Evolutionary conservation across 2,113 vertebrate genomes (phyloP), one percentile per base, ranked within the genome.

Genomic region (Taxidea taxus): DNA sequence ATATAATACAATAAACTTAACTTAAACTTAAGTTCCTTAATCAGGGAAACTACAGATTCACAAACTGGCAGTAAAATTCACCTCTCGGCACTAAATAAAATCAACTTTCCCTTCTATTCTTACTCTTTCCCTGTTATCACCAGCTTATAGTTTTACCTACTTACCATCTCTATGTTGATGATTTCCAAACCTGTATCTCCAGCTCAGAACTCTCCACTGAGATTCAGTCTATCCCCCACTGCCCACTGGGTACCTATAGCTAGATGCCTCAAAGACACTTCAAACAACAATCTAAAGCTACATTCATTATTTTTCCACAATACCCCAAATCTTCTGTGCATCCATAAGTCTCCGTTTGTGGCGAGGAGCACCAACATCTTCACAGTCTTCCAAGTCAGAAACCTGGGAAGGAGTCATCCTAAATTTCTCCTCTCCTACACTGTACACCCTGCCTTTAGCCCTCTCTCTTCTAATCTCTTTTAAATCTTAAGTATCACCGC

Each of bases 51-150:
- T 72, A 23, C 31, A 87, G 84, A 90, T 90, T 74, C 72, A 95
- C 37, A 93, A 96, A 93, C 20, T 60, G 54, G n/a, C 51, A 96
- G 42, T 85, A 15, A 96, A 93, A 90, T 51, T 85, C 31, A 54
- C n/a, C 13, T 56, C 75, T 87, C 34, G 77, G 44, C 7, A 62
- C 54, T 89, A 94, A 91, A 75, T 60, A 49, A 92, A 81, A 85
- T 91, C 29, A 56, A 91, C 64, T 78, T 74, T 93, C 12, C 25
- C 42, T 93, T 70, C 29, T 82, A 51, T 16, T 74, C 39, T 85
- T 78, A 84, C 4, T 51, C 2, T 86, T 27, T 51, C 34, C 44
- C 72, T 88, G 58, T 13, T 34, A 54, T 54, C 42, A 54, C 6
- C 64, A 77, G 66, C 16, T 87, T 34, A 34, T 7, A 54, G 31